Base-by-base conservation (phyloP, 2,797 vertebrate species). In the Perodicticus potto region DNA sequence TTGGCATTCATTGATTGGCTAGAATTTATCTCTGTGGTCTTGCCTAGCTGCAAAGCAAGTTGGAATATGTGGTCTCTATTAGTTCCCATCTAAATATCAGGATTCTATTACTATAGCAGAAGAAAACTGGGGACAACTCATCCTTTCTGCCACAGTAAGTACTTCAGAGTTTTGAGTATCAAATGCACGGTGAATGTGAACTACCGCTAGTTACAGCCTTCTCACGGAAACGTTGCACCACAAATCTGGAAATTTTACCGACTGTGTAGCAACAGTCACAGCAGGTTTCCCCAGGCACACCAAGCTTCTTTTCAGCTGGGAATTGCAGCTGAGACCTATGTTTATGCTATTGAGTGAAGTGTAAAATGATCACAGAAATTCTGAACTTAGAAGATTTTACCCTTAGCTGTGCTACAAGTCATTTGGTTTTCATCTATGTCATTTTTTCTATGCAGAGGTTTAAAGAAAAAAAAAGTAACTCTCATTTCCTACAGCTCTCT, bases 11-110 rank as follows among this genome's bases (percentile, higher is more conserved):
- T n/a, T 25, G 6, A 2, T 7, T 14, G 20, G 27, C 3, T 70
- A 70, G 74, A 81, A 63, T 2, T 49, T 13, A 70, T 14, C 40
- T 73, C 1, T 0, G 7, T 1, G 19, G 7, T 34, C 40, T 43
- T 1, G 7, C 16, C 23, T 13, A 6, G 7, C 3, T 20, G 23
- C 23, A 34, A 40, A 22, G 13, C 49, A 63, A 1, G 1, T 13
- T 32, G 25, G 17, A 16, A 3, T 10, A 13, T 14, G 3, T 29
- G 29, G 25, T 13, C 19, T 73, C 57, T 20, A 25, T 25, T 20
- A 17, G 45, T 32, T 17, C 4, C 40, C 61, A 10, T 16, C 17
- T n/a, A 32, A 83, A 78, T 63, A 32, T 57, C 22, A 72, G 45
- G 7, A 29, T 23, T 83, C 23, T 53, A 19, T n/a, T 13, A 11